These are phyloP conservation scores for Loriculus beryllinus DNA, from an alignment of 2,797 vertebrate genomes.

Conservation along the genomic window DNA sequence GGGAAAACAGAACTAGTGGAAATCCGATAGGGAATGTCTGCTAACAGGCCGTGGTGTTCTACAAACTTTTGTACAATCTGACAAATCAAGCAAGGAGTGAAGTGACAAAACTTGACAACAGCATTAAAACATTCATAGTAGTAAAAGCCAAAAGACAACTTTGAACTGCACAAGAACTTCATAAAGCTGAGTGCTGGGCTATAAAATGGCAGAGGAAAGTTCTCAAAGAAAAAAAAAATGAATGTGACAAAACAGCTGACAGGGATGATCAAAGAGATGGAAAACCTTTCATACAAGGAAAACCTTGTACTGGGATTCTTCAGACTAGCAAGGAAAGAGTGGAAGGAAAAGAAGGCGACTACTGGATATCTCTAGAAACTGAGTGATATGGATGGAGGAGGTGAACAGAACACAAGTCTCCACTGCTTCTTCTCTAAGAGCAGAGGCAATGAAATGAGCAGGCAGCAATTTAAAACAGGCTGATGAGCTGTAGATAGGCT, in stretches of 20 bases:
- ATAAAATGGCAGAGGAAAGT: background rate
- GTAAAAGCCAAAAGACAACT: background rate
- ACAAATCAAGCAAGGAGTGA: background rate
- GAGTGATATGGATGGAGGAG: background rate
- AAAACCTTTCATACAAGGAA: background rate
- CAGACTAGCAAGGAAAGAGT: background rate
- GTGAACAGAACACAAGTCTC: background rate
- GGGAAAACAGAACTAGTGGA: background rate
- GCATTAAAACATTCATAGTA: background rate
- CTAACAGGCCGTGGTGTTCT: background rate
- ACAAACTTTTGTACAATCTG: background rate
- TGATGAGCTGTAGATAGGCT: background rate
- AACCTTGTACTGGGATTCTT: background rate
- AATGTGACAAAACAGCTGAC: background rate
- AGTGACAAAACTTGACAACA: background rate
- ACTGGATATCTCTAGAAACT: rapidly evolving
- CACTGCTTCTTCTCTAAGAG: background rate
- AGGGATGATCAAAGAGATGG: background rate
- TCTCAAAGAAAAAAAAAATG: background rate
- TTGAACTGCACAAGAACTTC: background rate
- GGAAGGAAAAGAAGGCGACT: background rate
- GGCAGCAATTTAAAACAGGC: background rate
- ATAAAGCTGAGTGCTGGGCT: background rate
- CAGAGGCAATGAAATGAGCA: background rate
- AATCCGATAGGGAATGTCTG: background rate